A percentile compares a stretch with the other conserved stretches of the same genome.
phyloP scores from a whole-genome alignment of 1,140 invertebrate genomes.

The Dufourea novaeangliae region DNA sequence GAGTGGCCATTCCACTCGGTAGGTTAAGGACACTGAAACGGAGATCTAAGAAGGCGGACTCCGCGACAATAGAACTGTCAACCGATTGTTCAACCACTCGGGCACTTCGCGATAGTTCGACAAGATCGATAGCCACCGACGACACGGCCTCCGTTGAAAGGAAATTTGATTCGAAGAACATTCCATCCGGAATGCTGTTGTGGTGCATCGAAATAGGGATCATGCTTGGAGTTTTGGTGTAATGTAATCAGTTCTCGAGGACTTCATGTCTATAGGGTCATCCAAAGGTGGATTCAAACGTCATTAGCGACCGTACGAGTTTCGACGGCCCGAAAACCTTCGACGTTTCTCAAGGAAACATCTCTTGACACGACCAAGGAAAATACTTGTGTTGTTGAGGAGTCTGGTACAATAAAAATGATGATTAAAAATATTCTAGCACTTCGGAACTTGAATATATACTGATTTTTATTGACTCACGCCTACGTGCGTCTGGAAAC shows the following conservation, averaged over 20 bases:
- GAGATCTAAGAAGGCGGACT: conserved; percentile 49
- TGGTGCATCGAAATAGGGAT: neutral
- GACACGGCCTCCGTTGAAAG: conserved; percentile 56
- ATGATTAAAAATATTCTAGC: too few relatives aligned
- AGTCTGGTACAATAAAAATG: neutral
- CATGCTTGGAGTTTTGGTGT: neutral
- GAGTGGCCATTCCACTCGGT: conserved; percentile 58
- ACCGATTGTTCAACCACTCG: conserved; percentile 66
- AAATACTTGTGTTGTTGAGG: neutral
- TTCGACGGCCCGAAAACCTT: neutral
- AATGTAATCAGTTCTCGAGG: neutral
- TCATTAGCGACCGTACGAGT: neutral
- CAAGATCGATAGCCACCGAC: conserved; percentile 55
- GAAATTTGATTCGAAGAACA: conserved; percentile 53
- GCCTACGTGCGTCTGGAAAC: too few relatives aligned
- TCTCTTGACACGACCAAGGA: neutral
- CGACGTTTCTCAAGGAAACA: too few relatives aligned
- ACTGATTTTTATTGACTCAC: too few relatives aligned
- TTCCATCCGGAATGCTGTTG: conserved; percentile 23
- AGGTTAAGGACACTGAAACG: conserved; percentile 64
- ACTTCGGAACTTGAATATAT: too few relatives aligned
- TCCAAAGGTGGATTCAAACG: conserved; percentile 2
- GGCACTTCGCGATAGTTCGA: conserved; percentile 40
- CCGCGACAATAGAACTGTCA: conserved; percentile 64
- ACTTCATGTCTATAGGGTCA: too few relatives aligned